Base-by-base conservation (phyloP, 2,797 vertebrate genomes). In the Gobionotothen gibberifrons region DNA sequence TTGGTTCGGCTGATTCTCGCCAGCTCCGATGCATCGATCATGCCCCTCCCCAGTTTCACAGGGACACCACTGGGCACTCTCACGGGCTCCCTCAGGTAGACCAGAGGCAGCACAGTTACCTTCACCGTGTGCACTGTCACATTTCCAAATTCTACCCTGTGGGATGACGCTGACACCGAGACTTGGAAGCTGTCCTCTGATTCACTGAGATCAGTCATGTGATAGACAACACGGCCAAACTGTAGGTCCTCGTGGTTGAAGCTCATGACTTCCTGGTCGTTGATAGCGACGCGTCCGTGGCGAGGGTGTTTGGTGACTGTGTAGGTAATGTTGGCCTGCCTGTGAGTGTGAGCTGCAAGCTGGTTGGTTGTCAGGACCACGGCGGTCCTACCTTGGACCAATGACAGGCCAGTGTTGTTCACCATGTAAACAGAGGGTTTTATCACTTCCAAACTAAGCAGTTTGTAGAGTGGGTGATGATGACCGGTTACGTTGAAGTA, bases 401-500 rank as follows among this genome's bases (percentile, higher is more conserved):
- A 76, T 1, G 72, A 90, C 58, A 98, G 84, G 59, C 90, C 91
- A 0, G 95, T 97, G 90, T 96, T 96, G 89, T 97, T 98, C 72
- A 96, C 89, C 5, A 98, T 76, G 21, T 82, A 91, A 71, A 97
- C 85, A 16, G 92, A 73, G 0, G 96, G 80, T 19, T 96, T 95
- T 52, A 93, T 87, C 14, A 98, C 96, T 80, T 98, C 95, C 83
- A 97, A 70, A 76, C 92, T 95, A 62, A 98, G 97, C 0, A 96
- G 91, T 84, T 96, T 97, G 85, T 96, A 97, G 56, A 97, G 90
- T 5, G 97, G 97, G 17, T 84, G 86, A 77, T 98, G 97, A 64
- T 95, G 91, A n/a, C 97, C 96, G 0, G 94, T 96, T 47, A 98
- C 95, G 0, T 95, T 97, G 68, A 99, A 97, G 90, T 97, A 97